Evolutionary conservation across 2,113 vertebrate genomes (phyloP).

Genomic region (Oostethus manadensis): DNA sequence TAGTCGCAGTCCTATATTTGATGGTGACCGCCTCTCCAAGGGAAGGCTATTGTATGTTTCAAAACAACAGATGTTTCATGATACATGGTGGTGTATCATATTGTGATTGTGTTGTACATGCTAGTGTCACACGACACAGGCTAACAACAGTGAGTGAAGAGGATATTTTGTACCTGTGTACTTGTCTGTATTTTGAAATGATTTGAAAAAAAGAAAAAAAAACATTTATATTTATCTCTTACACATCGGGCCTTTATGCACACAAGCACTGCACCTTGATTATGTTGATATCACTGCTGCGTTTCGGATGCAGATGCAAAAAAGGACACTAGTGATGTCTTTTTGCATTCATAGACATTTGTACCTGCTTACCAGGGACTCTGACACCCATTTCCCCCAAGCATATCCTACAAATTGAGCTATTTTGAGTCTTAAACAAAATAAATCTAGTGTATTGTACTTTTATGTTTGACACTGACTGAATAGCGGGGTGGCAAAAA

Average conservation of each 20-base stretch:
- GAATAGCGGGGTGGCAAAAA: slow-evolving; percentile 48
- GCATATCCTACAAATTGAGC: slow-evolving; percentile 17
- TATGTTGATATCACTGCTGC: slow-evolving; percentile 10
- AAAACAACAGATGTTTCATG: slow-evolving; percentile 67
- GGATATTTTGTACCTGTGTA: slow-evolving; percentile 64
- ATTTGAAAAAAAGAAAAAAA: slow-evolving; percentile 43
- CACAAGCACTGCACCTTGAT: slow-evolving; percentile 28
- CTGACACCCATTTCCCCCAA: slow-evolving; percentile 19
- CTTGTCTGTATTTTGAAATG: slow-evolving; percentile 60
- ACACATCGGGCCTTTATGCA: slow-evolving; percentile 41
- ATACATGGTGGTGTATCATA: slow-evolving; percentile 77
- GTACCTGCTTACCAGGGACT: slow-evolving; percentile 28
- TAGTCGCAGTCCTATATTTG: slow-evolving; percentile 57
- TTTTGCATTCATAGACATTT: slow-evolving; percentile 21
- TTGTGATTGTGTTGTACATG: slow-evolving; percentile 80
- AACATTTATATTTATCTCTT: slow-evolving; percentile 34
- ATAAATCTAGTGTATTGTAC: slow-evolving; percentile 2
- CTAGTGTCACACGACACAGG: slow-evolving; percentile 67
- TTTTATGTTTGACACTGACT: slow-evolving; percentile 65
- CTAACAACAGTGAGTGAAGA: slow-evolving; percentile 69
- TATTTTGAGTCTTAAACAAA: slow-evolving; percentile 17
- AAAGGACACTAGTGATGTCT: slow-evolving; percentile 7
- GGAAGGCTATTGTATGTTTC: slow-evolving; percentile 81
- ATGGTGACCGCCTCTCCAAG: slow-evolving; percentile 51
- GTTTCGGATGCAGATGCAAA: slow-evolving; percentile 32